Base-by-base conservation (phyloP, 2,113 vertebrate genomes). In the Progne subis region DNA sequence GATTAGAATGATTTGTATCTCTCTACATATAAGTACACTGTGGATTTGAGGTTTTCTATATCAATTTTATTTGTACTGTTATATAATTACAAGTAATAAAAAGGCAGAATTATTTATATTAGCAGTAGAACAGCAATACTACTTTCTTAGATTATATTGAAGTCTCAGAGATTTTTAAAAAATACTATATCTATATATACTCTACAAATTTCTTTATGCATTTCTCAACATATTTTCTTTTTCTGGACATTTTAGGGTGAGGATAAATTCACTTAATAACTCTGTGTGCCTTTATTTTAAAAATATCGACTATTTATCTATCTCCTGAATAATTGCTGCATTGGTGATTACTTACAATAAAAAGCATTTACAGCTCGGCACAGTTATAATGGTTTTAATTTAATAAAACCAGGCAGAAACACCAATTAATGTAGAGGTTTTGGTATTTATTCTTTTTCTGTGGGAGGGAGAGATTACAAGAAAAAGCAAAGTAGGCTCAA, bases 211-310 rank as follows among this genome's bases (percentile, higher is more conserved):
- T 64, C 5, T 55, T 59, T 47, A 37, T 63, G 7, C 4, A 31
- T 44, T 55, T 87, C 39, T 92, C 53, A 68, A 19, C 6, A 13
- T 20, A 8, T 32, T 95, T 34, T 89, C 21, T 91, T 90, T 86
- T 72, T 68, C 32, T 74, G 57, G 49, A 83, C 12, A 26, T 88
- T 90, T 94, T 65, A 65, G 34, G 34, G 16, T 67, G 75, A 86
- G 59, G 21, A 88, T 86, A 89, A 91, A 94, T 90, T 94, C 28
- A 76, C 34, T 93, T 91, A 79, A 93, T 93, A 91, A 49, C n/a
- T 63, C 25, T 67, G 8, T 59, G 8, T 68, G 29, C n/a, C 60
- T 81, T 82, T 11, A 55, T 90, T 91, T 91, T 12, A 34, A 92
- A 79, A 78, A 50, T 79, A 41, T 77, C 83, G 41, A n/a, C 37